Base-by-base conservation (phyloP, 1,140 invertebrate genomes). In the Nomia melanderi region DNA sequence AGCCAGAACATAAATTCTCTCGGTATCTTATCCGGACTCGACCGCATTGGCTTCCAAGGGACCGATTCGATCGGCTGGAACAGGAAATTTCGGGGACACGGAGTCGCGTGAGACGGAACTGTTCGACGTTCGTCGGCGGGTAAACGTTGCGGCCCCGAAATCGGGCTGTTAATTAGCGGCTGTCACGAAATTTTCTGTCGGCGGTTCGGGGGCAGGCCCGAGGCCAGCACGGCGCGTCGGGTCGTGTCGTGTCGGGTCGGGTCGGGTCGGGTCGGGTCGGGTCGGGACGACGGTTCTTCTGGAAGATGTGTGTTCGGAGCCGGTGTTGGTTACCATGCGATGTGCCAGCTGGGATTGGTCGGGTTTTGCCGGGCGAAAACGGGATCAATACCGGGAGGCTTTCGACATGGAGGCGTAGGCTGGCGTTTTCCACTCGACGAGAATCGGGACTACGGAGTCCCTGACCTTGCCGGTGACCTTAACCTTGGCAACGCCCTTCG, bases 351-450 rank as follows among this genome's bases (percentile, higher is more conserved):
- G 77, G 81, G 83, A 87, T 88, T 87, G 87, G 87, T 77, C 81
- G 86, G 66, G 80, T 83, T n/a, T 81, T 74, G 77, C 71, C 59
- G 79, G 77, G 79, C 70, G 85, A 82, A 85, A 83, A 80, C 41
- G 81, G 79, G 87, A 89, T 89, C 88, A 85, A 89, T 89, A 89
- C 87, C 59, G 78, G 79, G 82, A 84, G 83, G 83, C 82, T 85
- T 85, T 84, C 82, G 82, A 85, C 79, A 82, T 44, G 75, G 78
- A 81, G 83, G 74, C 72, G 72, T 83, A 83, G 81, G 72, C 81
- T 25, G 77, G 77, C 63, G 78, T 83, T 84, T 76, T 80, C 81
- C 82, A 79, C 82, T 78, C 39, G 79, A 83, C 69, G 81, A 83
- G 82, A 74, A 83, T 76, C 82, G 81, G 77, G 73, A 80, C 79